phyloP scores from a whole-genome alignment of 1,140 invertebrate species.

The Diprion similis region DNA sequence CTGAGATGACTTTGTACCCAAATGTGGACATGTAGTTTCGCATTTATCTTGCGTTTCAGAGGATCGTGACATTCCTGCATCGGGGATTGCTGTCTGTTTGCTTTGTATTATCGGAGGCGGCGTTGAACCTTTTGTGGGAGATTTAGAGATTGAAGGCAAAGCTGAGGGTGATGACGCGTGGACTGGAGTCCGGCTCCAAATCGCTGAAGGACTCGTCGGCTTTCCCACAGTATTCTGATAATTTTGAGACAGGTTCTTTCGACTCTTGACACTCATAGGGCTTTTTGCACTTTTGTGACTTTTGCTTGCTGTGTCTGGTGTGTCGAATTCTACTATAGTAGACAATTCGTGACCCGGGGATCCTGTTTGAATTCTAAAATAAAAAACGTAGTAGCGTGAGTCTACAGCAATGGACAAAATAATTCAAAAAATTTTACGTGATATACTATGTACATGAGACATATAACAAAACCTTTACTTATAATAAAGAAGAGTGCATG shows the following conservation, averaged over 20 bases:
- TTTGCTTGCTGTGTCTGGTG: constrained; percentile 57
- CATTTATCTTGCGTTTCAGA: background rate
- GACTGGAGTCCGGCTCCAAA: background rate
- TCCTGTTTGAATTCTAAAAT: constrained; percentile 40
- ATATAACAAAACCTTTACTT: background rate
- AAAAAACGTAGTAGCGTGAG: background rate
- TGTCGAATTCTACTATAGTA: constrained; percentile 71
- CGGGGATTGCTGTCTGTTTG: background rate
- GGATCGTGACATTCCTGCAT: background rate
- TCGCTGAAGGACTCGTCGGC: background rate
- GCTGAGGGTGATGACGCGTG: background rate
- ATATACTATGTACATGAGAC: too few relatives aligned
- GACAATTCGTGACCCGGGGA: constrained; percentile 66
- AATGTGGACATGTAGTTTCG: background rate
- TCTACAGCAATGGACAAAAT: constrained; percentile 10
- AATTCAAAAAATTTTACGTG: background rate
- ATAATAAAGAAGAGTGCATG: background rate
- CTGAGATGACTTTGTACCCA: background rate
- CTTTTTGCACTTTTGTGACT: constrained; percentile 40
- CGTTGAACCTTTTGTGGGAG: background rate
- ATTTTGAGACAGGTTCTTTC: background rate
- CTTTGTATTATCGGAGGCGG: background rate
- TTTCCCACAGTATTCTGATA: background rate
- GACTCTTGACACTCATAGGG: constrained; percentile 11
- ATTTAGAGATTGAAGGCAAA: background rate